A percentile compares a stretch with the other conserved stretches of the same genome.
phyloP scores from a whole-genome alignment of 1,140 invertebrate species.

The Apis cerana region DNA sequence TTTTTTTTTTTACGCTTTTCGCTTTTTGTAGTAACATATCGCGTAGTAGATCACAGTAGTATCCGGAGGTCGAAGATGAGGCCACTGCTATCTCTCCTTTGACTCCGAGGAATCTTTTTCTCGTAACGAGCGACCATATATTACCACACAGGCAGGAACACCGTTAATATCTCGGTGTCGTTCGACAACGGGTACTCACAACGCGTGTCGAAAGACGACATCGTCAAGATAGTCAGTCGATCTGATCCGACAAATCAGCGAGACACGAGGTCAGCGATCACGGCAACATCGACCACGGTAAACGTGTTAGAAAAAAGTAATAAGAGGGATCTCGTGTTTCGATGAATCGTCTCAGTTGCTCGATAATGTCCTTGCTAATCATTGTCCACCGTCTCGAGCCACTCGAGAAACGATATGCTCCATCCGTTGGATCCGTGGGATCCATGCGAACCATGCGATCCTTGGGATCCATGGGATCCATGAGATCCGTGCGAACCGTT shows the following conservation, averaged over 20 bases:
- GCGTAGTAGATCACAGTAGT: slow-evolving; percentile 52
- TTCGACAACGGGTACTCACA: background rate
- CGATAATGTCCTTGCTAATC: slow-evolving; percentile 47
- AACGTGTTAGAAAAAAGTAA: slow-evolving; percentile 25
- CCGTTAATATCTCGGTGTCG: background rate
- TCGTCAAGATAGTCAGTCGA: background rate
- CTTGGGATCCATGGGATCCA: slow-evolving; percentile 66
- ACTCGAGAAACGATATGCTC: slow-evolving; percentile 61
- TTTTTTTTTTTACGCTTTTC: background rate
- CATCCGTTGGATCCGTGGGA: slow-evolving; percentile 26
- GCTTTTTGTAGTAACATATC: slow-evolving; percentile 28
- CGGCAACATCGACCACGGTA: background rate
- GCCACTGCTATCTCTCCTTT: slow-evolving; percentile 1
- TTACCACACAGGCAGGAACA: slow-evolving; percentile 3
- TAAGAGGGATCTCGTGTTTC: slow-evolving; percentile 57
- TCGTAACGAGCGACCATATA: background rate
- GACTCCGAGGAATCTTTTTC: background rate
- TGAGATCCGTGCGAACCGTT: slow-evolving; percentile 43
- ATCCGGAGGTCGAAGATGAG: slow-evolving; percentile 25
- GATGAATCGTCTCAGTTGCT: slow-evolving; percentile 59
- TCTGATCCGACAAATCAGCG: background rate
- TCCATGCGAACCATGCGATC: slow-evolving; percentile 67
- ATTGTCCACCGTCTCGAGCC: slow-evolving; percentile 64
- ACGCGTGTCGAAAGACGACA: background rate
- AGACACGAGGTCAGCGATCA: background rate